Conservation (phyloP, 2,797 vertebrate genomes). For the Phalanger gymnotis region DNA sequence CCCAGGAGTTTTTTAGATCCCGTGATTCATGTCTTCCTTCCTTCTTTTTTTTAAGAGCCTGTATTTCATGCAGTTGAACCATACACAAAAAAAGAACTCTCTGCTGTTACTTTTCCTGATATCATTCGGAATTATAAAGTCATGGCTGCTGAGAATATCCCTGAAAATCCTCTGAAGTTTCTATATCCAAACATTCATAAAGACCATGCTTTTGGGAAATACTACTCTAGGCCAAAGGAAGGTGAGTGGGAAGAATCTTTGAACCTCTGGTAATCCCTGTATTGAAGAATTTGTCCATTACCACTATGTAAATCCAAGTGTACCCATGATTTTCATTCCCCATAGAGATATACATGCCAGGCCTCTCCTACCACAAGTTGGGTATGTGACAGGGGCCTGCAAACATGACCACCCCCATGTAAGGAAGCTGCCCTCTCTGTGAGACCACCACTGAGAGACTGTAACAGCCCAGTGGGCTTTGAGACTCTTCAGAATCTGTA, state of each 20-base stretch:
- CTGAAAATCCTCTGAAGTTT: constrained; percentile 95
- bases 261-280: background rate
- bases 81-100: constrained; percentile 96
- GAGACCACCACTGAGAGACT: background rate
- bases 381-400: background rate
- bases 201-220: constrained; percentile 96
- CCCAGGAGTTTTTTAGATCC: background rate
- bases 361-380: background rate
- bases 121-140: constrained; percentile 98
- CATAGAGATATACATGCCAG: background rate
- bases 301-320: background rate
- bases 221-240: constrained; percentile 94
- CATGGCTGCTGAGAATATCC: constrained; percentile 97
- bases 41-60: constrained; percentile 81
- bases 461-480: background rate
- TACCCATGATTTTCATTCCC: background rate
- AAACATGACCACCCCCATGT: background rate
- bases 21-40: background rate
- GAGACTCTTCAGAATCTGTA: background rate
- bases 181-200: constrained; percentile 93
- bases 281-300: background rate
- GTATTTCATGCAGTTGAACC: constrained; percentile 96
- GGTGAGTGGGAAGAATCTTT: constrained; percentile 83
- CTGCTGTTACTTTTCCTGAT: constrained; percentile 94
- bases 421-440: background rate